Evolutionary conservation across 1,140 invertebrate genomes (phyloP).

Genomic region (Cyclargus thomasi): DNA sequence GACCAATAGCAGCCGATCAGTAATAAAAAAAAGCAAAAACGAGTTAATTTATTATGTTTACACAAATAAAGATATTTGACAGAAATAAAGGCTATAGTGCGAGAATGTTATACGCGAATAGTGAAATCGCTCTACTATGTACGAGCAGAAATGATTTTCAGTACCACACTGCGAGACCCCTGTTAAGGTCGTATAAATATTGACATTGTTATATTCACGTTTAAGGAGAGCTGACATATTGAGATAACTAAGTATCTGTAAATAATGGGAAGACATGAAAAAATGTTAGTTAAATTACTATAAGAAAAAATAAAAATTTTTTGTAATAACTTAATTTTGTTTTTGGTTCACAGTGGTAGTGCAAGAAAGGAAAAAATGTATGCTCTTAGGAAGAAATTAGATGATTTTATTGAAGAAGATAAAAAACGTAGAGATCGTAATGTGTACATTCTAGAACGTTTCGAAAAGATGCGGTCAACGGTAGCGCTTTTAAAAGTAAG

Average conservation of each 20-base stretch:
- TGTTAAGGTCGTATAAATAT: slow-evolving; percentile 43
- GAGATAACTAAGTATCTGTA: not conserved
- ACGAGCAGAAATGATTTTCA: slow-evolving; percentile 31
- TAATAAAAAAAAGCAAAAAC: too few relatives aligned
- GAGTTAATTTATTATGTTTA: too few relatives aligned
- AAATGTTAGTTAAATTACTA: slow-evolving; percentile 46
- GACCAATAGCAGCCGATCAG: too few relatives aligned
- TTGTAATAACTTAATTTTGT: not conserved
- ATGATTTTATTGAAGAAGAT: slow-evolving; percentile 63
- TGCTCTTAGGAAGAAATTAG: slow-evolving; percentile 59
- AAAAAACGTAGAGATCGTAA: slow-evolving; percentile 60
- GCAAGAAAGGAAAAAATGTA: slow-evolving; percentile 58
- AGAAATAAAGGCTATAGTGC: too few relatives aligned
- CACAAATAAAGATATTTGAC: too few relatives aligned
- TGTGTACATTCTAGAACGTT: slow-evolving; percentile 54
- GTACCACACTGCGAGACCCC: slow-evolving; percentile 39
- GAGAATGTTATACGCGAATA: too few relatives aligned
- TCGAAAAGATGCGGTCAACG: slow-evolving; percentile 53
- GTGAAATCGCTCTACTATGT: slow-evolving; percentile 27
- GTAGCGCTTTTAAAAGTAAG: slow-evolving; percentile 33
- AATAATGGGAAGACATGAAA: slow-evolving; percentile 48
- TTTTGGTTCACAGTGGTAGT: slow-evolving; percentile 34
- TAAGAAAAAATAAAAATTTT: not conserved
- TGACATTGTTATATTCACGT: slow-evolving; percentile 56
- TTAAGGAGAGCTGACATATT: slow-evolving; percentile 24